Evolutionary conservation across 2,888 invertebrate species (phyloP).

Genomic region (Rhagium mordax): DNA sequence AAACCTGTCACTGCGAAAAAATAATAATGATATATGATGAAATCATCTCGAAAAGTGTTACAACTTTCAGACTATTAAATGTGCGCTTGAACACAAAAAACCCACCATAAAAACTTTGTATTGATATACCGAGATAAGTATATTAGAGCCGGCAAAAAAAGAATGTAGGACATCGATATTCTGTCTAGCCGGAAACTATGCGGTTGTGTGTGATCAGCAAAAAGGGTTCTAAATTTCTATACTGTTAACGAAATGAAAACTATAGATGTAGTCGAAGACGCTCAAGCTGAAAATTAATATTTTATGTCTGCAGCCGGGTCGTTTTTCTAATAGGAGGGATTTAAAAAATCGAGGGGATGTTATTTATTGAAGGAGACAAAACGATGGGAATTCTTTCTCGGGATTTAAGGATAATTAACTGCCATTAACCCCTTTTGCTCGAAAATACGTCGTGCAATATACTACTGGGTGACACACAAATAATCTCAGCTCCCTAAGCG

Average conservation of each 20-base stretch:
- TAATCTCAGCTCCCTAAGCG: too few species aligned
- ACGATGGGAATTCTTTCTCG: neutral
- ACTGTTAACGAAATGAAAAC: slow-evolving; percentile 23
- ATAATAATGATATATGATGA: neutral
- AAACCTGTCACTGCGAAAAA: neutral
- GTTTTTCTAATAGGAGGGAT: slow-evolving; percentile 2
- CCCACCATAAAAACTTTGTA: slow-evolving; percentile 31
- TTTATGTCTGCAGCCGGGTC: neutral
- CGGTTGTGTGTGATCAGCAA: slow-evolving; percentile 48
- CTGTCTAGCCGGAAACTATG: slow-evolving; percentile 46
- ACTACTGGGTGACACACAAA: neutral
- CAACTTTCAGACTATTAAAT: neutral
- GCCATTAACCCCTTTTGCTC: neutral
- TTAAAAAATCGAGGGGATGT: slow-evolving; percentile 10
- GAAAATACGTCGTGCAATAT: neutral
- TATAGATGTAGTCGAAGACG: neutral
- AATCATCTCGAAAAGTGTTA: neutral
- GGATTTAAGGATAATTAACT: neutral
- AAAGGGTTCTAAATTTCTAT: slow-evolving; percentile 38
- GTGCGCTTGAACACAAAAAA: slow-evolving; percentile 23
- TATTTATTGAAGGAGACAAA: neutral
- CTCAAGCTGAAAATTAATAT: slow-evolving; percentile 7
- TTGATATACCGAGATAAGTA: slow-evolving; percentile 48
- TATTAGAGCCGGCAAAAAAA: slow-evolving; percentile 45
- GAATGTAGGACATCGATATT: slow-evolving; percentile 47